A percentile compares a stretch with the other conserved stretches of the same genome.
phyloP scores from a whole-genome alignment of 2,888 invertebrate species.

The Drosophila setosimentum region DNA sequence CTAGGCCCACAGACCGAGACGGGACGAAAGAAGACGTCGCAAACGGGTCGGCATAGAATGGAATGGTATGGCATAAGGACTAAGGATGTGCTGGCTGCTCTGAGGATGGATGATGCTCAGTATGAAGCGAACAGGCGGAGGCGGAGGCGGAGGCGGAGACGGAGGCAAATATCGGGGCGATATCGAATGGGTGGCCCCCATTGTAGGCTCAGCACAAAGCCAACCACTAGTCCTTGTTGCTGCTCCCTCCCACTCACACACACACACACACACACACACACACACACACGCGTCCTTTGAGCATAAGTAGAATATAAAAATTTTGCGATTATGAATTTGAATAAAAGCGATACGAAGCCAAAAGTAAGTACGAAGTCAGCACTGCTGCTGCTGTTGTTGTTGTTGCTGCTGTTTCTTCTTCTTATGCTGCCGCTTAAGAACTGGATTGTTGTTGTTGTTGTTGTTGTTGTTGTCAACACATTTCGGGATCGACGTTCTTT shows the following conservation, averaged over 20 bases:
- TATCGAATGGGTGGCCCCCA: constrained; percentile 43
- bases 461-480: constrained; percentile 10
- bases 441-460: constrained; percentile 9
- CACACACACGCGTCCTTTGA: constrained; percentile 59
- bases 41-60: constrained; percentile 4
- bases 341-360: constrained; percentile 82
- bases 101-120: constrained; percentile 5
- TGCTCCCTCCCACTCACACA: constrained; percentile 19
- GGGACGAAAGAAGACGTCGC: constrained; percentile 5
- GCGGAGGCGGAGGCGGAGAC: constrained; percentile 13
- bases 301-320: constrained; percentile 81
- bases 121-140: constrained; percentile 10
- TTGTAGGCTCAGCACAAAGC: constrained; percentile 74
- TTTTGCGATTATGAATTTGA: constrained; percentile 84
- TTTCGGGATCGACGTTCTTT: constrained; percentile 21
- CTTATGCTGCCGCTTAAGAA: constrained; percentile 41
- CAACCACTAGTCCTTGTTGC: constrained; percentile 68
- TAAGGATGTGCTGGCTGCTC: constrained; percentile 27
- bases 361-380: constrained; percentile 63
- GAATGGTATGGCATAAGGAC: constrained; percentile 9
- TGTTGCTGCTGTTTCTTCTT: neutral
- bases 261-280: constrained; percentile 35
- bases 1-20: constrained; percentile 12
- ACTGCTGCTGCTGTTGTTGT: neutral
- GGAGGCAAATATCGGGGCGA: constrained; percentile 36